Evolutionary conservation across 2,888 invertebrate genomes (phyloP).

Genomic region (Trichopoda pennipes): DNA sequence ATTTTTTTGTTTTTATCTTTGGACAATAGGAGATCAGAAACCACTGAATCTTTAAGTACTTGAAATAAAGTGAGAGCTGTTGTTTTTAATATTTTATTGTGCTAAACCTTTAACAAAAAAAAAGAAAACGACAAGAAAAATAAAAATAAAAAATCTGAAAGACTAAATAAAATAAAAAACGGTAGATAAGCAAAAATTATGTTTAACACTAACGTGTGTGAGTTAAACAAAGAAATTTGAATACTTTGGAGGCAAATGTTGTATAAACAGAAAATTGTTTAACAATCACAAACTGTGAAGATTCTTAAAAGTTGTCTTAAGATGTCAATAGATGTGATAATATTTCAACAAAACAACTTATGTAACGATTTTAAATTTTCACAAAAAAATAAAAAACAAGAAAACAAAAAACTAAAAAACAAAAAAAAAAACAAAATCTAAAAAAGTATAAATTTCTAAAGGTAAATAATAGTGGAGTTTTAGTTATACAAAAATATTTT

Average conservation of each 20-base stretch:
- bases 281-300: not conserved
- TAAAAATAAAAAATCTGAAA: slow-evolving; percentile 37
- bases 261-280: slow-evolving; percentile 12
- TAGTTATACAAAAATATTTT: no score
- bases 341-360: not conserved
- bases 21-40: slow-evolving; percentile 43
- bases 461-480: no score
- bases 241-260: slow-evolving; percentile 47
- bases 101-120: slow-evolving; percentile 26
- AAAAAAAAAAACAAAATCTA: no score
- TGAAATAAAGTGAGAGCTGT: slow-evolving; percentile 49
- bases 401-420: no score
- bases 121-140: not conserved
- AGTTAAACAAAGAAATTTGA: slow-evolving; percentile 53
- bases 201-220: slow-evolving; percentile 27
- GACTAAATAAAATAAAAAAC: slow-evolving; percentile 36
- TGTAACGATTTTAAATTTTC: no score
- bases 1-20: slow-evolving; percentile 20
- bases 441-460: no score
- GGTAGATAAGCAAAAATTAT: slow-evolving; percentile 56
- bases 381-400: no score
- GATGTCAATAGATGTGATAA: not conserved
- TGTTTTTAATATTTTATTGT: slow-evolving; percentile 5
- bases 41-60: slow-evolving; percentile 55
- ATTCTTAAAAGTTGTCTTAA: slow-evolving; percentile 15